Percentiles rank a stretch among this genome's conserved stretches.
phyloP scores from a whole-genome alignment of 2,797 vertebrate genomes.

The Xiphophorus birchmanni region DNA sequence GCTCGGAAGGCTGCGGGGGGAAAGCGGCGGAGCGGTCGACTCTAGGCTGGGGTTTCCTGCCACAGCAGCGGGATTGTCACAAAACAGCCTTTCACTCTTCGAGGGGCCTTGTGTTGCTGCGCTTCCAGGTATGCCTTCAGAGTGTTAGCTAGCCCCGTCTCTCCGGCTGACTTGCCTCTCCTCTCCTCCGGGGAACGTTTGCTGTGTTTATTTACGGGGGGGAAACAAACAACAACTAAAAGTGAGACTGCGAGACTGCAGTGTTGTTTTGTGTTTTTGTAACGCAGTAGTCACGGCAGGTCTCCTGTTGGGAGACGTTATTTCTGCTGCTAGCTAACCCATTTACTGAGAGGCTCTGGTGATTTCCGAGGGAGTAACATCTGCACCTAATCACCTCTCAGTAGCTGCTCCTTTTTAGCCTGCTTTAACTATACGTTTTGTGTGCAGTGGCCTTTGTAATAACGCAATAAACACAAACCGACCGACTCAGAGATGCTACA shows the following conservation, averaged over 20 bases:
- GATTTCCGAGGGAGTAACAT: constrained; percentile 66
- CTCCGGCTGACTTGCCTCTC: constrained; percentile 35
- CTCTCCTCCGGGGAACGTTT: constrained; percentile 18
- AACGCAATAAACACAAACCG: constrained; percentile 39
- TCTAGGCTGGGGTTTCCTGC: constrained; percentile 82
- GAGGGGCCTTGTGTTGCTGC: constrained; percentile 74
- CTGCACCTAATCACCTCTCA: constrained; percentile 77
- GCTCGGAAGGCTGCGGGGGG: constrained; percentile 65
- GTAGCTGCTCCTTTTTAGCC: constrained; percentile 64
- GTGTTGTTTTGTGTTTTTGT: constrained; percentile 10
- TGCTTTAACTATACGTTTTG: constrained; percentile 16
- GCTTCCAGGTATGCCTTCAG: constrained; percentile 75
- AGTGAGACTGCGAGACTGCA: constrained; percentile 50
- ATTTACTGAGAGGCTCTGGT: constrained; percentile 45
- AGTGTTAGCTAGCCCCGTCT: constrained; percentile 63
- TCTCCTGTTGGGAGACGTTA: constrained; percentile 39
- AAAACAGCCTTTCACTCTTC: constrained; percentile 72
- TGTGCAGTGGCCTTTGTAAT: not conserved
- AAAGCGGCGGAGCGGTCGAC: constrained; percentile 79
- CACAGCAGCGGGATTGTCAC: constrained; percentile 79
- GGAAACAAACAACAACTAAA: constrained; percentile 7
- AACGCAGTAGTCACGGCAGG: constrained; percentile 43
- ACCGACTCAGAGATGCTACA: constrained; percentile 53
- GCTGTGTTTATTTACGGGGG: constrained; percentile 42
- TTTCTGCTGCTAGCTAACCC: constrained; percentile 68